These are phyloP conservation scores for Peromyscus melanophrys DNA, from an alignment of 2,797 vertebrate genomes.

Conservation along the genomic window DNA sequence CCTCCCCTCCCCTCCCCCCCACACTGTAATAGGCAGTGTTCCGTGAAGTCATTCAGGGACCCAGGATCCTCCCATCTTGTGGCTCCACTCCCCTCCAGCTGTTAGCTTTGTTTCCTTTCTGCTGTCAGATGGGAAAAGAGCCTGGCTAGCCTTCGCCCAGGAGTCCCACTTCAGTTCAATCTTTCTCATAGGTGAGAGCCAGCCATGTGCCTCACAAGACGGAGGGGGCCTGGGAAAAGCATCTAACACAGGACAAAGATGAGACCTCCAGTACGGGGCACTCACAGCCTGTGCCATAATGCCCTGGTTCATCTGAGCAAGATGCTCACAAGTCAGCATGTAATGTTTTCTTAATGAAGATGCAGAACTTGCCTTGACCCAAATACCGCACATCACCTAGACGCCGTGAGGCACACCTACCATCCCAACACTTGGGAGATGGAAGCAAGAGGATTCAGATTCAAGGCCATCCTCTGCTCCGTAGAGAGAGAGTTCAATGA, in stretches of 20 bases:
- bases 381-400: background rate
- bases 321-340: background rate
- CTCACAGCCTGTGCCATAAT: rapidly evolving
- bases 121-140: background rate
- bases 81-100: background rate
- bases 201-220: background rate
- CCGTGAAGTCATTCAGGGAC: background rate
- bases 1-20: background rate
- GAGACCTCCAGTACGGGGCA: background rate
- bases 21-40: background rate
- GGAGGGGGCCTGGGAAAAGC: background rate
- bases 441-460: background rate
- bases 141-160: background rate
- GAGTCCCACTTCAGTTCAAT: background rate
- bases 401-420: too few species aligned
- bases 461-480: background rate
- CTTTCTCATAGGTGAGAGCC: background rate
- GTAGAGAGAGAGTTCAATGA: background rate
- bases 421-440: background rate
- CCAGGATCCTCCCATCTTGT: background rate
- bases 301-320: background rate
- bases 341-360: conserved; percentile 29
- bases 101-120: background rate
- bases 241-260: background rate
- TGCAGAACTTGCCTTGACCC: background rate